Evolutionary conservation across 2,888 invertebrate species (phyloP), one percentile per base, ranked within the genome.

Genomic region (Epirrhoe tristata): DNA sequence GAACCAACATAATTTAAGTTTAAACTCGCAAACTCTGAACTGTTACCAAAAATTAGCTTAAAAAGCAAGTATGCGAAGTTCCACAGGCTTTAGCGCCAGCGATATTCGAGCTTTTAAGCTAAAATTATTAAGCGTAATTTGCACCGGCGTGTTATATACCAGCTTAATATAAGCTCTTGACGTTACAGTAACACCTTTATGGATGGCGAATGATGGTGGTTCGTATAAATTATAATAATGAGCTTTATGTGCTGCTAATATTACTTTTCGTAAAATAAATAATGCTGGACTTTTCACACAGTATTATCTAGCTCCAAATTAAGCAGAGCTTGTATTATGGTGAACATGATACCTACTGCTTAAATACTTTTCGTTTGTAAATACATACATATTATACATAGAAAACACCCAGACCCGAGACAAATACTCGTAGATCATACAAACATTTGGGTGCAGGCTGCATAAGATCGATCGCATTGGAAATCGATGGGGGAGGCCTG

Each of bases 71-170:
- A 78, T 79, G 82, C 73, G 74, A 86, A 88, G 81, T 89, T 81
- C 74, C 79, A 83, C 83, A 89, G 87, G 88, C 83, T 88, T 86
- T 86, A 83, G 84, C 85, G 79, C 80, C 82, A 87, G 83, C 85
- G 89, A 86, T 87, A 90, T 86, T 81, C 84, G 84, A 87, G 92
- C 90, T 93, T 92, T 92, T 88, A 89, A 89, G 90, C 89, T 92
- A 87, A 92, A 92, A 89, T 92, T 90, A 90, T 91, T 88, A 88
- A 89, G 88, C 88, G 84, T 81, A 84, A 88, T 86, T 90, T 87
- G 84, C 83, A 79, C 82, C 76, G 75, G 73, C 79, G 77, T 79
- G 83, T 84, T 80, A 81, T 77, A 74, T 82, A 78, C 77, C 70
- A 78, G 84, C 85, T 87, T 85, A 82, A 81, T 80, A 81, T 80